Base-by-base conservation (phyloP, 2,797 vertebrate genomes). In the Platyrinchus mystaceus region DNA sequence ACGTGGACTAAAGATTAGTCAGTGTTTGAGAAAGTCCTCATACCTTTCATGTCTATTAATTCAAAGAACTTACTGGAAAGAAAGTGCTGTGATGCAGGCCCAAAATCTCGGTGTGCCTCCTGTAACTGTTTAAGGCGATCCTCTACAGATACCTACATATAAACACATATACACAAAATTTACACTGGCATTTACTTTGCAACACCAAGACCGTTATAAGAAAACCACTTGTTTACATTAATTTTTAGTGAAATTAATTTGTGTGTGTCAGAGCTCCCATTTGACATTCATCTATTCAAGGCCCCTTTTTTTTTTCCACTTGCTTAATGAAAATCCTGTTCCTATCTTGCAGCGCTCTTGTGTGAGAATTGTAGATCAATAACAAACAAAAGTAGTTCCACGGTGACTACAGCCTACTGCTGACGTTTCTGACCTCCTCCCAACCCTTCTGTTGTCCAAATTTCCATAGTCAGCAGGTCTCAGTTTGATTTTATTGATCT, bases 1-100 rank as follows among this genome's bases (percentile, higher is more conserved):
- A 78, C 7, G 1, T 27, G 34, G 14, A 90, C 6, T 24, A 47
- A 68, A 71, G 27, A 63, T 8, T 24, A 71, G 34, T 14, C 13
- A 49, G 30, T 5, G 7, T 41, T 46, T 49, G 13, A 73, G 36
- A 83, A 73, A 70, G 50, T 4, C 1, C 1, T 43, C 16, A 4
- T 24, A 17, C 50, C 19, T 84, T 30, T 47, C 5, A 3, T 4
- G 37, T 30, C 56, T n/a, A 47, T 53, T 64, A 81, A 89, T 71
- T 68, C n/a, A 62, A 75, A 47, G 47, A 96, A 98, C 99, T 98
- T 98, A 99, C 99, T 99, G 93, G 99, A 99, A 94, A 99, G 98
- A 97, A 99, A 99, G 97, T 99, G 99, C 95, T 99, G 99, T 37
- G 99, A 99, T 63, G 98, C 98, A 56, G 99, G 99, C 86, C 99